Base-by-base conservation (phyloP, 2,888 invertebrate genomes). In the Sesia apiformis region DNA sequence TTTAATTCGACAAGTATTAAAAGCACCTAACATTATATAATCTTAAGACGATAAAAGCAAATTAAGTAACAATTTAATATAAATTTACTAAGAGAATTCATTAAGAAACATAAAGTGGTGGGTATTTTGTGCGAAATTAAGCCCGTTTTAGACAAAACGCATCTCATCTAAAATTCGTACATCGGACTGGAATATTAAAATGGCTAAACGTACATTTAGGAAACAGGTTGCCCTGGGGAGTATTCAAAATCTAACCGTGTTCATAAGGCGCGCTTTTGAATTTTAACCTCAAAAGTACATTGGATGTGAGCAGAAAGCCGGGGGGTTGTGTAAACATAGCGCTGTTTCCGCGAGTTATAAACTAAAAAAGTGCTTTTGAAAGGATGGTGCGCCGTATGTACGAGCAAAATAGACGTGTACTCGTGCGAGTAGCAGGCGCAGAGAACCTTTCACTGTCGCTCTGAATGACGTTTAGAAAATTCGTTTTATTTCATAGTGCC, bases 231-330 rank as follows among this genome's bases (percentile, higher is more conserved):
- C 65, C 60, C 59, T 60, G 53, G 67, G 63, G 63, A 71, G 72
- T 75, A 76, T 78, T 76, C 76, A 68, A 70, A 78, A 77, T 78
- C 74, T 76, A 81, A 79, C 74, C 65, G 72, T 79, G 77, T 81
- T 81, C 78, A 72, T 81, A 82, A 81, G 76, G 78, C 74, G 64
- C 74, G 71, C 73, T 81, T 79, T 50, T 84, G 81, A 83, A 84
- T 82, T 84, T 84, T 74, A 78, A 80, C 82, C 76, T 78, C 69
- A 70, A 83, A 84, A 79, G 76, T 83, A 80, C 81, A 80, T 76
- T 76, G 75, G 76, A 79, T 81, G 81, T 76, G 76, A 78, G 78
- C 70, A 74, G 75, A 77, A 76, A 81, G 72, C 78, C 78, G 72
- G 72, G 76, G 76, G 76, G 69, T 69, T 76, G 70, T 76, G 78